Evolutionary conservation across 2,888 invertebrate species (phyloP), one percentile per base, ranked within the genome.

Genomic region (Morpho helenor): DNA sequence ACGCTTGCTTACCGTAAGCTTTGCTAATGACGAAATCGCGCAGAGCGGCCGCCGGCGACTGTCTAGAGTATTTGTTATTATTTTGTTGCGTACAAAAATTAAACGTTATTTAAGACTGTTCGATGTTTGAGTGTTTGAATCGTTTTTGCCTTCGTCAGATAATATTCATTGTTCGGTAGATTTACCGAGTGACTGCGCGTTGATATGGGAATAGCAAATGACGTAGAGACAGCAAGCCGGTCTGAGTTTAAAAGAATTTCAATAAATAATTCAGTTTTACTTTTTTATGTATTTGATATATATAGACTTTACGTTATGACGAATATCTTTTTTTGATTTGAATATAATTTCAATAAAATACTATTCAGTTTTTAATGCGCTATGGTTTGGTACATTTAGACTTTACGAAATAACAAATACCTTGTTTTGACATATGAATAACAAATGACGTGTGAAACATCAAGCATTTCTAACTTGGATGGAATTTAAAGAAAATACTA

Each of bases 71-170:
- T 70, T 77, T 76, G 73, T 80, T 79, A 76, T 75, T 74, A 76
- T 84, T 84, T 84, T 79, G 71, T 83, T 89, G 89, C 89, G 89
- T 89, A 87, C 87, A 84, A 84, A 74, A 74, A 73, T 70, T 73
- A 71, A 81, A 80, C 77, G 79, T 85, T 86, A 77, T 83, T 86
- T 82, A 87, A 88, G 88, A 90, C 87, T 90, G 89, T 86, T 81
- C 82, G 77, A 77, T 81, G 76, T 76, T 76, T 79, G 87, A 84
- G 86, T 87, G 87, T 85, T 80, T 84, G 82, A 75, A 75, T 72
- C 71, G 71, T 81, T 31, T 31, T 82, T 75, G 80, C 82, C 79
- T 75, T 79, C 77, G 80, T 80, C 79, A 80, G 79, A 68, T 63
- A 62, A 66, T 86, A 86, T 86, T 84, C 87, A 84, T 84, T 79